Evolutionary conservation across 2,113 vertebrate species (phyloP).

Genomic region (Miniopterus natalensis): DNA sequence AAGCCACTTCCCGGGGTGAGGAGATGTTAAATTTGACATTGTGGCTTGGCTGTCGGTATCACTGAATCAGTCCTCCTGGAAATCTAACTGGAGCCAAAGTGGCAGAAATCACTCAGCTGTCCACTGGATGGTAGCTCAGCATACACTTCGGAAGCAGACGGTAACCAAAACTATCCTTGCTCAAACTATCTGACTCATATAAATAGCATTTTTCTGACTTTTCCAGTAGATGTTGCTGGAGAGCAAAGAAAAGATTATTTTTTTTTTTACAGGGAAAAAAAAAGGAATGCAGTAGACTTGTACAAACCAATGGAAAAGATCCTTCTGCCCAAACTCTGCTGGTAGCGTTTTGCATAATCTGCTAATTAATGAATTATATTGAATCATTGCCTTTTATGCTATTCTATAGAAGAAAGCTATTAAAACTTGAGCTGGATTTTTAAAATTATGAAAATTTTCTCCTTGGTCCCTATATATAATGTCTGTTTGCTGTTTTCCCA

Average conservation of each 20-base stretch:
- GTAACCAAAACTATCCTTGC: slow-evolving; percentile 82
- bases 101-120: slow-evolving; percentile 18
- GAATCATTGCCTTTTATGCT: slow-evolving; percentile 83
- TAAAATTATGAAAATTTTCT: slow-evolving; percentile 78
- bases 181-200: slow-evolving; percentile 88
- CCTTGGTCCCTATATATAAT: slow-evolving; percentile 70
- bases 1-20: slow-evolving; percentile 63
- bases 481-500: slow-evolving; percentile 76
- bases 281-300: slow-evolving; percentile 84
- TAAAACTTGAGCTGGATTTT: slow-evolving; percentile 61
- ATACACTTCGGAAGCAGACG: slow-evolving; percentile 80
- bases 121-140: slow-evolving; percentile 50
- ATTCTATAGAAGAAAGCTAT: slow-evolving; percentile 80
- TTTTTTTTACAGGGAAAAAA: slow-evolving; percentile 71
- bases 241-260: slow-evolving; percentile 90
- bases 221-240: slow-evolving; percentile 94
- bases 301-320: slow-evolving; percentile 81
- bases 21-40: neutral
- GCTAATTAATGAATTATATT: slow-evolving; percentile 84
- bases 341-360: slow-evolving; percentile 82
- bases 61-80: neutral
- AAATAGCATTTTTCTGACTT: slow-evolving; percentile 90
- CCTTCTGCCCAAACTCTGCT: slow-evolving; percentile 77
- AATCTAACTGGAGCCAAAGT: slow-evolving; percentile 8
- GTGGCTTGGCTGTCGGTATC: neutral